Percentiles rank a stretch among this genome's conserved stretches.
These are phyloP conservation scores for Heliothis subflexa DNA, from an alignment of 1,140 invertebrate species.

Conservation along the genomic window DNA sequence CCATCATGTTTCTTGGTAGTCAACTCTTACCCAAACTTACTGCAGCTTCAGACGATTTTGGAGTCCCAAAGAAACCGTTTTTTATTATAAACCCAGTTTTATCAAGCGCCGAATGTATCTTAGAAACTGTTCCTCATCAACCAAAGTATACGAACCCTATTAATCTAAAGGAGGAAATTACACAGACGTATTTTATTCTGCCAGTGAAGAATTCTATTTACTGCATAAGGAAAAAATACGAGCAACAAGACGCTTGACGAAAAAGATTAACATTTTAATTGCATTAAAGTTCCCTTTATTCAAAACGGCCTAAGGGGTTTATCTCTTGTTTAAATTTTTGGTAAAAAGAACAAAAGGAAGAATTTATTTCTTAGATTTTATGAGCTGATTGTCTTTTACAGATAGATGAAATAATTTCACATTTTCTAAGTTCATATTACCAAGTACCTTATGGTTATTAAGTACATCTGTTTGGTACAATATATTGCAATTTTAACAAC, in stretches of 20 bases:
- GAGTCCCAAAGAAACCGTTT: too few relatives aligned
- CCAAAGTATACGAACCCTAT: too few relatives aligned
- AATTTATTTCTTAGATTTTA: background rate
- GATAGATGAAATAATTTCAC: background rate
- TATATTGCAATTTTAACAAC: too few relatives aligned
- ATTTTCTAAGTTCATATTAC: background rate
- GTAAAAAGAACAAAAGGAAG: background rate
- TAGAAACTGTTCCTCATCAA: too few relatives aligned
- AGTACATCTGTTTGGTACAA: too few relatives aligned
- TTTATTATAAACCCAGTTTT: too few relatives aligned
- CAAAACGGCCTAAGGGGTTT: slow-evolving; percentile 16
- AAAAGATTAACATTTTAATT: slow-evolving; percentile 30
- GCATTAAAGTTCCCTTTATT: slow-evolving; percentile 26
- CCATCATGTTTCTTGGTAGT: too few relatives aligned
- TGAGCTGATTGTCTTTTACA: background rate
- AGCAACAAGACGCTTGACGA: slow-evolving; percentile 1
- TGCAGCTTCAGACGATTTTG: too few relatives aligned
- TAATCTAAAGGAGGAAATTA: background rate
- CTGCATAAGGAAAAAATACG: slow-evolving; percentile 8
- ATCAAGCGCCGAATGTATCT: too few relatives aligned
- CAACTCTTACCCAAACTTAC: too few relatives aligned
- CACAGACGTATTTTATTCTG: background rate
- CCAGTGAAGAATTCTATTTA: background rate
- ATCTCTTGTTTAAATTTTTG: slow-evolving; percentile 2
- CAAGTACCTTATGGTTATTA: too few relatives aligned